These are phyloP conservation scores for Chaetorhynchus papuensis DNA, from an alignment of 2,113 vertebrate species.

Conservation along the genomic window DNA sequence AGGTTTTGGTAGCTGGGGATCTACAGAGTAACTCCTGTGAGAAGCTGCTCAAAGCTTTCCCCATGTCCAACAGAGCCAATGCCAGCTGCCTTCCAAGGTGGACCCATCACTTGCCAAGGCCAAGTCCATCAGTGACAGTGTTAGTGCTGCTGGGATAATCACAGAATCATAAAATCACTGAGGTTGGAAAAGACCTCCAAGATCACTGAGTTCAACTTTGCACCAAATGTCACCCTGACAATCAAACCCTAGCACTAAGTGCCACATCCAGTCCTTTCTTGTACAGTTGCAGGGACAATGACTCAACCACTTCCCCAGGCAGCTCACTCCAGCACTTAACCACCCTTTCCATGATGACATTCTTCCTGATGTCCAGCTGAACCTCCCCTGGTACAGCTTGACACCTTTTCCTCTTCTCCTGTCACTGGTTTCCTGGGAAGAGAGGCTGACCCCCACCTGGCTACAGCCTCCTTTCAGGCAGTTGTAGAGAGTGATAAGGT, in stretches of 20 bases:
- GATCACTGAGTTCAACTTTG: neutral
- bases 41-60: neutral
- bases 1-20: neutral
- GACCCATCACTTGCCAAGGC: neutral
- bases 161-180: neutral
- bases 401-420: neutral
- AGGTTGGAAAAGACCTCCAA: neutral
- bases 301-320: neutral
- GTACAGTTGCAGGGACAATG: neutral
- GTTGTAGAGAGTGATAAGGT: neutral
- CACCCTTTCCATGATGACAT: neutral
- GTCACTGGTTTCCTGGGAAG: accelerated
- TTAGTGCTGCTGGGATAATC: neutral
- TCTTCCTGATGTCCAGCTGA: neutral
- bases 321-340: neutral
- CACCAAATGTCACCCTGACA: neutral
- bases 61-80: neutral
- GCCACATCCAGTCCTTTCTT: neutral
- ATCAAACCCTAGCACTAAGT: neutral
- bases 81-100: neutral
- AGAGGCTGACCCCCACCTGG: accelerated
- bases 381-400: neutral
- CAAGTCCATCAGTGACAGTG: neutral
- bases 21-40: neutral
- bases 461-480: neutral